Conservation (phyloP, 2,113 vertebrate species). For the Eulacestoma nigropectus region DNA sequence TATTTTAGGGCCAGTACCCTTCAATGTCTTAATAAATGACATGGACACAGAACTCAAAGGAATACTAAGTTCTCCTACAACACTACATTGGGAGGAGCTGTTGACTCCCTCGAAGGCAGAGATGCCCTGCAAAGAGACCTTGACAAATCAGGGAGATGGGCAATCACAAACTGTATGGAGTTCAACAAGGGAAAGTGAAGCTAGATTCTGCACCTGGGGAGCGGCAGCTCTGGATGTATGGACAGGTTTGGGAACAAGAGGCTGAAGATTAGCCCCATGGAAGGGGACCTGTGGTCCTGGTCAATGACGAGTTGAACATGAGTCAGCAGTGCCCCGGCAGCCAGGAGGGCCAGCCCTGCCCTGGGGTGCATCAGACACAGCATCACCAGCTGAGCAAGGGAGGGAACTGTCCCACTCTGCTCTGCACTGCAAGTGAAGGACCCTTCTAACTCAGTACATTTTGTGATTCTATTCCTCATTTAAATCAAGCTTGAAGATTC, state of each 20-base stretch:
- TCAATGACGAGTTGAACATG: fast-evolving
- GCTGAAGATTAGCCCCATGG: fast-evolving
- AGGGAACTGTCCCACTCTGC: background rate
- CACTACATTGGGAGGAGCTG: background rate
- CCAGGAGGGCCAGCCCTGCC: fast-evolving
- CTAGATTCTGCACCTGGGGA: background rate
- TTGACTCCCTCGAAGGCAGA: background rate
- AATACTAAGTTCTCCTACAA: background rate
- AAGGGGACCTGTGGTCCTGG: background rate
- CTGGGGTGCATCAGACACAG: background rate
- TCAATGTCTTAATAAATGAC: background rate
- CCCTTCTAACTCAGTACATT: background rate
- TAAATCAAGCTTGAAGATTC: background rate
- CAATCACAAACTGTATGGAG: background rate
- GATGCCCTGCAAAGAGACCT: background rate
- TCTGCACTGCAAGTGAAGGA: background rate
- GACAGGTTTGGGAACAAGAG: background rate
- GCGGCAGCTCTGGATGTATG: background rate
- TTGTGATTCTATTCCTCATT: background rate
- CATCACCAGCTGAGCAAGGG: fast-evolving
- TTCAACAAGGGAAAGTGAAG: background rate
- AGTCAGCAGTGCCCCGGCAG: background rate
- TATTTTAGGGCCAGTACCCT: background rate
- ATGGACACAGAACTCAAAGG: background rate
- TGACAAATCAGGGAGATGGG: background rate